A percentile compares a stretch with the other conserved stretches of the same genome.
These are phyloP conservation scores for Notechis scutatus DNA, from an alignment of 2,113 vertebrate species.

Conservation along the genomic window DNA sequence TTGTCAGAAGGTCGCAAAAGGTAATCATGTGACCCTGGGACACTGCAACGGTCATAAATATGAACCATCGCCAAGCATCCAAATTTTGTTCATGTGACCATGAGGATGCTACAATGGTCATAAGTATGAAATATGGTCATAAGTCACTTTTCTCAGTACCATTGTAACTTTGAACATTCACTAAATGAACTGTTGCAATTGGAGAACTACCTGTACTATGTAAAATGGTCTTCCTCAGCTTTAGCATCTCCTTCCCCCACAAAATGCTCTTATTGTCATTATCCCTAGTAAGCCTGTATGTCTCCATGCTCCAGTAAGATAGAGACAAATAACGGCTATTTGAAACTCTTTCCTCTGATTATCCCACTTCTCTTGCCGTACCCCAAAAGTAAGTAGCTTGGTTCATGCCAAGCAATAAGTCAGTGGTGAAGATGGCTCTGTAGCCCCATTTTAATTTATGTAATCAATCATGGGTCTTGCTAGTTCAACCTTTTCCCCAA, in stretches of 20 bases:
- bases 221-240: not conserved
- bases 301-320: not conserved
- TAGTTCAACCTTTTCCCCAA: not conserved
- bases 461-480: not conserved
- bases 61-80: not conserved
- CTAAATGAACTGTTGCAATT: not conserved
- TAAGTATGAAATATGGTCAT: not conserved
- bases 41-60: not conserved
- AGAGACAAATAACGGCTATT: not conserved
- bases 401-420: not conserved
- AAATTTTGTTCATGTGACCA: not conserved
- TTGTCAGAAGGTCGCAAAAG: not conserved
- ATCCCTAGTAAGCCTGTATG: not conserved
- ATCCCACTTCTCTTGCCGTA: not conserved
- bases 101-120: not conserved
- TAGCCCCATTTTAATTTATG: not conserved
- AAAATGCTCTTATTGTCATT: not conserved
- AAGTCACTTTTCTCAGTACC: not conserved
- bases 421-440: not conserved
- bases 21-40: not conserved
- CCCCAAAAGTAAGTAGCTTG: not conserved
- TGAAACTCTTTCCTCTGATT: not conserved
- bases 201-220: not conserved
- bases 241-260: accelerated
- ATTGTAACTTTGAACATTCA: not conserved